phyloP scores from a whole-genome alignment of 2,113 vertebrate species.

The Corydoras maculifer region DNA sequence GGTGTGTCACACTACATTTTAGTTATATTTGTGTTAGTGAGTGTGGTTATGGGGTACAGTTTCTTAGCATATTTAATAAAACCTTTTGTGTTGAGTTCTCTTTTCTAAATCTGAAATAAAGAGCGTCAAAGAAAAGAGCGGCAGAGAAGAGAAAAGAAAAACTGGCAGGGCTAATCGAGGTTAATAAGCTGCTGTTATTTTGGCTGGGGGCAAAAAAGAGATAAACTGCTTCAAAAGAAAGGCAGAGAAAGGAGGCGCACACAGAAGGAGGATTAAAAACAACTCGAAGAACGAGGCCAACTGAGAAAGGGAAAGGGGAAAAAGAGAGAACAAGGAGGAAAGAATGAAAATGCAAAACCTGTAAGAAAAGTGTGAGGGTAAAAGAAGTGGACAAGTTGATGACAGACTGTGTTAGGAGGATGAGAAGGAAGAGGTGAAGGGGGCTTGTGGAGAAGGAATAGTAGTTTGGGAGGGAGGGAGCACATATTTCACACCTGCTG shows the following conservation, averaged over 20 bases:
- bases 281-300: constrained; percentile 30
- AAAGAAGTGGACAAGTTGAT: constrained; percentile 18
- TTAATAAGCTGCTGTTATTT: constrained; percentile 69
- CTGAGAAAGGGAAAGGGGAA: not conserved
- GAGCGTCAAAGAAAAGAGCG: constrained; percentile 17
- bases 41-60: constrained; percentile 16
- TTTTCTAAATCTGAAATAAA: not conserved
- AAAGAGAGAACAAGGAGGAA: constrained; percentile 23
- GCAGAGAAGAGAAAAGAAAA: constrained; percentile 31
- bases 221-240: constrained; percentile 49
- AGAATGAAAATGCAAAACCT: not conserved
- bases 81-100: not conserved
- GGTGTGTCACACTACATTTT: constrained; percentile 26
- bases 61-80: constrained; percentile 16
- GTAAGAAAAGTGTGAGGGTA: not conserved
- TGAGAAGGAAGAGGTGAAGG: constrained; percentile 24
- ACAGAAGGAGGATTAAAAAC: constrained; percentile 34
- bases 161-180: constrained; percentile 60
- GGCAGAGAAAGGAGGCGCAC: constrained; percentile 29
- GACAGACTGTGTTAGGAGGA: constrained; percentile 6
- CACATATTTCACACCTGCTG: constrained; percentile 63
- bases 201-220: constrained; percentile 54
- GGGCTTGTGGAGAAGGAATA: constrained; percentile 28
- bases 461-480: constrained; percentile 21
- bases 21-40: constrained; percentile 6